Conservation (phyloP, 1,140 invertebrate genomes). For the Batillaria attramentaria region DNA sequence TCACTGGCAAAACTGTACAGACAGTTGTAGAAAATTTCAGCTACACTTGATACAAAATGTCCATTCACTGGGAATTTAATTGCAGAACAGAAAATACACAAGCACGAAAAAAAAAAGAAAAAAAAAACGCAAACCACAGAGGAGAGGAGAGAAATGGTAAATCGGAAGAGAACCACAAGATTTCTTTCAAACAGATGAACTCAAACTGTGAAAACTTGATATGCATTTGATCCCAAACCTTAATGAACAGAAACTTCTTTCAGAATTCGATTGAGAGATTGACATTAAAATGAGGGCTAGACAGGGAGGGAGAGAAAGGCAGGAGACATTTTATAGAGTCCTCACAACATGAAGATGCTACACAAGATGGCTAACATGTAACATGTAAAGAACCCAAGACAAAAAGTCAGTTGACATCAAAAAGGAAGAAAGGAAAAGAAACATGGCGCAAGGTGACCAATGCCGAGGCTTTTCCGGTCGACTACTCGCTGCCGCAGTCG, state of each 20-base stretch:
- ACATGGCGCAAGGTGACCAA: slow-evolving; percentile 26
- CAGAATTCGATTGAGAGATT: too few relatives aligned
- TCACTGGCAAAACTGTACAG: not conserved
- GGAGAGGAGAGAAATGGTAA: not conserved
- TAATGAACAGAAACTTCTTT: too few relatives aligned
- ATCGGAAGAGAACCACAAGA: not conserved
- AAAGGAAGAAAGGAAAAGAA: slow-evolving; percentile 5
- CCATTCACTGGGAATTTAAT: too few relatives aligned
- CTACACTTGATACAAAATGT: too few relatives aligned
- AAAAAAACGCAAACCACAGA: slow-evolving; percentile 9
- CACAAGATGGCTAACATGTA: not conserved
- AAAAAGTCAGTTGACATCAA: not conserved
- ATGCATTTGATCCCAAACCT: too few relatives aligned
- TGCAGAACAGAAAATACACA: too few relatives aligned
- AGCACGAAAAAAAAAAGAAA: not conserved
- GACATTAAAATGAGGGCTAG: not conserved
- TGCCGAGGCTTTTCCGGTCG: slow-evolving; percentile 21
- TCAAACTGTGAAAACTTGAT: too few relatives aligned
- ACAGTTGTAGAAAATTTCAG: not conserved
- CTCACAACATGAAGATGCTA: not conserved
- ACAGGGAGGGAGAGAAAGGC: not conserved
- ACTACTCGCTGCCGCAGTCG: slow-evolving; percentile 36
- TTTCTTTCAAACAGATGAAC: too few relatives aligned
- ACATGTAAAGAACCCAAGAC: not conserved
- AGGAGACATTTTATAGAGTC: not conserved